phyloP scores from a whole-genome alignment of 1,140 invertebrate species.

The Centruroides vittatus region DNA sequence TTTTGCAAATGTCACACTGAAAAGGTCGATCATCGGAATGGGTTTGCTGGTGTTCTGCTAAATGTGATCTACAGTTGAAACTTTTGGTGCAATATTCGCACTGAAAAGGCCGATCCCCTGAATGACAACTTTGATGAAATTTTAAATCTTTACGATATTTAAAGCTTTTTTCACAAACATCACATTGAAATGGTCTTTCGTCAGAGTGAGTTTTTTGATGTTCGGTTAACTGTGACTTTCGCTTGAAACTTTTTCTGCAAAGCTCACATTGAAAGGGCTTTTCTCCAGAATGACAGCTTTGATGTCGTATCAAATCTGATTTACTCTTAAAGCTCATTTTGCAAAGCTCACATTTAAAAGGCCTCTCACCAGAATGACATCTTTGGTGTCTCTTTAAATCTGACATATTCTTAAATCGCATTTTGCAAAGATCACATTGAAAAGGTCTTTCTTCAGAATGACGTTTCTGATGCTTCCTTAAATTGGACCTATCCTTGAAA shows the following conservation, averaged over 20 bases:
- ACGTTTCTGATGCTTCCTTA: neutral
- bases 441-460: slow-evolving; percentile 1
- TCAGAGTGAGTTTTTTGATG: slow-evolving; percentile 24
- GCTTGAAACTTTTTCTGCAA: slow-evolving; percentile 20
- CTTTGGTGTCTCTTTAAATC: neutral
- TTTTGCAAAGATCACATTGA: slow-evolving; percentile 1
- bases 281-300: slow-evolving; percentile 87
- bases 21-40: neutral
- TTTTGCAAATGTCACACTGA: slow-evolving; percentile 58
- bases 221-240: slow-evolving; percentile 51
- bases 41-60: slow-evolving; percentile 19
- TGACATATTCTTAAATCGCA: neutral
- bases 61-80: slow-evolving; percentile 51
- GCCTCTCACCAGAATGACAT: neutral
- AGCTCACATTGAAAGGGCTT: slow-evolving; percentile 57
- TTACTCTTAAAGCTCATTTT: slow-evolving; percentile 82
- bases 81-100: slow-evolving; percentile 19
- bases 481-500: neutral
- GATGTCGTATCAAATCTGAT: slow-evolving; percentile 77
- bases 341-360: slow-evolving; percentile 62
- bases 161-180: slow-evolving; percentile 19
- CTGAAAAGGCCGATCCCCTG: slow-evolving; percentile 86
- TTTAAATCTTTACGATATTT: slow-evolving; percentile 15
- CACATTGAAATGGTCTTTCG: slow-evolving; percentile 24
- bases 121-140: slow-evolving; percentile 42